These are phyloP conservation scores for Selenia dentaria DNA, from an alignment of 2,888 invertebrate genomes.

Conservation along the genomic window DNA sequence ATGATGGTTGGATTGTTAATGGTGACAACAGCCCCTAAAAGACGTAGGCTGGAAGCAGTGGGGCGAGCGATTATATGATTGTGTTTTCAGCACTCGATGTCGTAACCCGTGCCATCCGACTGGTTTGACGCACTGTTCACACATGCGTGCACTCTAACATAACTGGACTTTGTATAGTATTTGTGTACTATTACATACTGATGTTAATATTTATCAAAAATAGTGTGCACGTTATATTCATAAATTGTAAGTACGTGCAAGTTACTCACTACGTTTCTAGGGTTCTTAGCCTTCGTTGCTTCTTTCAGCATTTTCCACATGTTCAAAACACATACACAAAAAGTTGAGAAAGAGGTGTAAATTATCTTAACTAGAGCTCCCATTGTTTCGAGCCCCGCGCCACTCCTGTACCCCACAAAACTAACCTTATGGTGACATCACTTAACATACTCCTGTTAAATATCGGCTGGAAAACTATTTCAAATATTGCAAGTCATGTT, in stretches of 20 bases:
- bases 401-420: constrained; percentile 31
- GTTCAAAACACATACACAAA: constrained; percentile 3
- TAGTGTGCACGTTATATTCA: too few species aligned
- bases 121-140: constrained; percentile 46
- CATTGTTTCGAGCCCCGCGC: constrained; percentile 14
- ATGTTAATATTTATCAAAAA: too few species aligned
- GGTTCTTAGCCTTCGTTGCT: neutral
- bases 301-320: neutral
- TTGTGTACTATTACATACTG: too few species aligned
- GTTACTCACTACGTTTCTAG: neutral
- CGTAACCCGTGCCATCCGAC: constrained; percentile 60
- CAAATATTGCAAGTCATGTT: constrained; percentile 43
- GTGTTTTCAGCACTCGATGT: constrained; percentile 67
- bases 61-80: constrained; percentile 50
- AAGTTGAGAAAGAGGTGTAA: constrained; percentile 14
- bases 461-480: constrained; percentile 40
- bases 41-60: constrained; percentile 54
- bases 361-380: constrained; percentile 14
- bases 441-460: constrained; percentile 59
- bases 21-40: constrained; percentile 59
- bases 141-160: constrained; percentile 43
- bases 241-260: neutral
- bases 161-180: constrained; percentile 4
- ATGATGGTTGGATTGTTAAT: constrained; percentile 65
- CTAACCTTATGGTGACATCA: constrained; percentile 44